phyloP scores from a whole-genome alignment of 1,140 invertebrate genomes.

The Drosophila orena region DNA sequence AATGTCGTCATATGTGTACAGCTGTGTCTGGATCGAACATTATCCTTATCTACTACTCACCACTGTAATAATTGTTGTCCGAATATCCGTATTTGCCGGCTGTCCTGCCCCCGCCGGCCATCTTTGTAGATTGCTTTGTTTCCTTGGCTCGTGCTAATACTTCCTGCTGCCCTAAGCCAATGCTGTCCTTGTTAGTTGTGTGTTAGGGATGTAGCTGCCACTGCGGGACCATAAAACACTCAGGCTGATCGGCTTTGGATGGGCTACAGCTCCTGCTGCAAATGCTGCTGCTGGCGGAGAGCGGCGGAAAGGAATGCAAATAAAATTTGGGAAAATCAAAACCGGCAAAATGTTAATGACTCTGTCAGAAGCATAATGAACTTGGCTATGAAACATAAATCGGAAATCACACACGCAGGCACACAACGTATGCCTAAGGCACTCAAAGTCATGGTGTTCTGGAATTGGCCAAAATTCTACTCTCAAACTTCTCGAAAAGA shows the following conservation, averaged over 20 bases:
- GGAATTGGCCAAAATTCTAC: background rate
- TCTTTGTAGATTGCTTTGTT: constrained; percentile 70
- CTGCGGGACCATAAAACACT: constrained; percentile 49
- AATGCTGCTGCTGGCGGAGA: constrained; percentile 8
- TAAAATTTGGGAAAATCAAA: constrained; percentile 53
- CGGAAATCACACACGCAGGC: constrained; percentile 23
- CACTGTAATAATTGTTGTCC: constrained; percentile 81
- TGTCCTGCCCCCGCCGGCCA: constrained; percentile 80
- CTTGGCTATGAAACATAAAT: constrained; percentile 39
- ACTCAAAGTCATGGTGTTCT: constrained; percentile 20
- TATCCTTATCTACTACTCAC: constrained; percentile 67
- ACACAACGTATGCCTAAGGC: constrained; percentile 10
- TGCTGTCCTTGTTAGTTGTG: constrained; percentile 8
- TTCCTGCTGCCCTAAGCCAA: constrained; percentile 42
- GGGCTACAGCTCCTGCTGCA: constrained; percentile 14
- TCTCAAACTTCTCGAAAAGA: too few relatives aligned
- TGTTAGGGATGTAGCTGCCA: constrained; percentile 27
- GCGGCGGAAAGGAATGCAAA: constrained; percentile 27
- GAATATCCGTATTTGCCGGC: constrained; percentile 84
- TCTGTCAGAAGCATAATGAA: constrained; percentile 57
- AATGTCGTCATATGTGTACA: too few relatives aligned
- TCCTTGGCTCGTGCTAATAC: constrained; percentile 36
- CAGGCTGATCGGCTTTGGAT: constrained; percentile 46
- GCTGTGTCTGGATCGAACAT: background rate
- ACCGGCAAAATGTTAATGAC: constrained; percentile 54